Conservation (phyloP, 2,113 vertebrate species). For the Hippocampus mohnikei region DNA sequence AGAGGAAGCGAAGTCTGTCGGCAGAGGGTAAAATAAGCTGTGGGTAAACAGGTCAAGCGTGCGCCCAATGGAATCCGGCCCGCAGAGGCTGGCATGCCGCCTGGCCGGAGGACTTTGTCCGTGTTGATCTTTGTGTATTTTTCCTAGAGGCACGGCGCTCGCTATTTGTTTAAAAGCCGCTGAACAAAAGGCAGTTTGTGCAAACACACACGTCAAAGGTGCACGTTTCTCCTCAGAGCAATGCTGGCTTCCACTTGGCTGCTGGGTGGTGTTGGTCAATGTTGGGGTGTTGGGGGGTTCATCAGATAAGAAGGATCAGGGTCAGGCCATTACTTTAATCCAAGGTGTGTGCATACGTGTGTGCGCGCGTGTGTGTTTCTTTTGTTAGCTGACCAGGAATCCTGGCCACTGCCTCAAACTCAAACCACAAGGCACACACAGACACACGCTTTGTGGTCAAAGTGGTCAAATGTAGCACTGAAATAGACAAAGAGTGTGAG, state of each 20-base stretch:
- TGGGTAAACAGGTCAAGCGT: slow-evolving; percentile 61
- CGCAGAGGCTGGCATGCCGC: slow-evolving; percentile 24
- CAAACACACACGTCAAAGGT: slow-evolving; percentile 41
- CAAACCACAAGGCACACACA: background rate
- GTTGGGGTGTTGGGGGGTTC: slow-evolving; percentile 52
- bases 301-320: slow-evolving; percentile 68
- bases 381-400: slow-evolving; percentile 19
- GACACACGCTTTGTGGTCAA: slow-evolving; percentile 4
- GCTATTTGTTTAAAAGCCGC: slow-evolving; percentile 43
- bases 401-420: slow-evolving; percentile 5
- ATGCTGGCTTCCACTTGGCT: slow-evolving; percentile 38
- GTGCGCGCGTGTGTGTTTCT: background rate
- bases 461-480: slow-evolving; percentile 23
- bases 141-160: slow-evolving; percentile 29
- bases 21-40: slow-evolving; percentile 67
- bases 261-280: slow-evolving; percentile 52
- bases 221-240: slow-evolving; percentile 41
- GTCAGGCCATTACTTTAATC: slow-evolving; percentile 51
- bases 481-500: slow-evolving; percentile 41
- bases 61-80: slow-evolving; percentile 48
- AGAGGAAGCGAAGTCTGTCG: slow-evolving; percentile 54
- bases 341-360: slow-evolving; percentile 28
- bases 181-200: slow-evolving; percentile 39
- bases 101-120: background rate
- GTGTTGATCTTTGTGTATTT: slow-evolving; percentile 25